phyloP scores from a whole-genome alignment of 37 sponge, comb jelly and placozoan genomes.

The Cladorhizidae sp. region DNA sequence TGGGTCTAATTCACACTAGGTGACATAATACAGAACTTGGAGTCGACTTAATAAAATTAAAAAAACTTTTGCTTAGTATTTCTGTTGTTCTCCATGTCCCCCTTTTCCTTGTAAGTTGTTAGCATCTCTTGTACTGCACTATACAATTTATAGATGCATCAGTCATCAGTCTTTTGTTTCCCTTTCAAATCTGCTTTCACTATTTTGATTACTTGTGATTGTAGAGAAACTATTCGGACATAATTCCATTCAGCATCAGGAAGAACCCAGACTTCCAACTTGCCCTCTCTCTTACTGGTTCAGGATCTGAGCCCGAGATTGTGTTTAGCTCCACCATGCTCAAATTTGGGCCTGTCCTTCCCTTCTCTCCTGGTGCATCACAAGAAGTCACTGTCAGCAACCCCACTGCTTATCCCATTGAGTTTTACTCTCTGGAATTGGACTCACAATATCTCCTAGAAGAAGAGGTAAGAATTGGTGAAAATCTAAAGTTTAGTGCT shows the following conservation, averaged over 20 bases:
- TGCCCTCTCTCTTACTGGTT: constrained; percentile 62
- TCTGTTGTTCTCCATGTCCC: not conserved
- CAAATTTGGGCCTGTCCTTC: constrained; percentile 89
- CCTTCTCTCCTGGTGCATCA: constrained; percentile 82
- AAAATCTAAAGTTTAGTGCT: not conserved
- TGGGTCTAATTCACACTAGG: too few relatives aligned
- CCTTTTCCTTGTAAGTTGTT: not conserved
- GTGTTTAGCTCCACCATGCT: constrained; percentile 74
- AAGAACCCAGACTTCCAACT: constrained; percentile 69
- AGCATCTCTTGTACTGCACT: not conserved
- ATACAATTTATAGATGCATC: not conserved
- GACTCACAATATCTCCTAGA: constrained; percentile 92
- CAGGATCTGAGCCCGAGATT: constrained; percentile 87
- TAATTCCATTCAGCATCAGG: constrained; percentile 73
- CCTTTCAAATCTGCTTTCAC: not conserved
- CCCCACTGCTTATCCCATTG: constrained; percentile 85
- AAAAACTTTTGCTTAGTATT: not conserved
- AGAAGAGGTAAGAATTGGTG: constrained; percentile 66
- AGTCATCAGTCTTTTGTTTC: not conserved
- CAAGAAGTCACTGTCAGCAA: constrained; percentile 82
- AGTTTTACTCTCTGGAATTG: constrained; percentile 96
- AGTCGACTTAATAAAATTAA: too few relatives aligned
- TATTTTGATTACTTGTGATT: too few relatives aligned
- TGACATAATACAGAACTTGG: too few relatives aligned
- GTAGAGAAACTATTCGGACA: constrained; percentile 75